Evolutionary conservation across 2,888 invertebrate species (phyloP), one percentile per base, ranked within the genome.

Genomic region (Tolmerus cingulatus): DNA sequence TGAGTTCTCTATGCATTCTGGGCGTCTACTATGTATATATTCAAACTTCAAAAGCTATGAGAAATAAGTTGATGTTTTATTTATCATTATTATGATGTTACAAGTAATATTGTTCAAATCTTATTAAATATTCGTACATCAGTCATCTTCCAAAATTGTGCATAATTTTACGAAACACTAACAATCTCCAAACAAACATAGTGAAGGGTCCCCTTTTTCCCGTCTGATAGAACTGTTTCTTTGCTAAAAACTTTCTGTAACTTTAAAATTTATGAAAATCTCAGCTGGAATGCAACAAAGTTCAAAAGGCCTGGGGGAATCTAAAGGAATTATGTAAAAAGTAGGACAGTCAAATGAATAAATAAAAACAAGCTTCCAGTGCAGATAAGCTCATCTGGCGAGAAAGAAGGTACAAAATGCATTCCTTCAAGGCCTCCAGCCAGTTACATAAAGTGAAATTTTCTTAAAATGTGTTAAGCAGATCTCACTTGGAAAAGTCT

Each of bases 341-440:
- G 46, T 79, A 79, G 79, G 79, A 51, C 79, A 79, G 79, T 51
- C 34, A 57, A 66, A 82, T 82, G 66, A 82, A 82, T 82, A 82
- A 82, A 57, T 66, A 82, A 82, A 82, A 82, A 66, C 34, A 82
- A 57, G 82, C 76, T 40, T 82, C 37, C 40, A 82, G 30, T 82
- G 57, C 66, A 57, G 82, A 19, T 82, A 57, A 82, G 82, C 82
- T 82, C 82, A 82, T 82, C 57, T 57, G 40, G 51, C 40, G 16
- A 81, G 55, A 55, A 34, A 34, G 55, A 55, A 81, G 66, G 82
- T 82, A 57, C 27, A 57, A 66, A 82, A 82, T 82, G 82, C 82
- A 82, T 82, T 82, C 37, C 57, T 82, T 82, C 82, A 82, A 82
- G 82, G 82, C 82, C 82, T 23, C 37, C 57, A 82, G 57, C 76